Conservation (phyloP, 2,888 invertebrate species). For the Cyaniris semiargus region DNA sequence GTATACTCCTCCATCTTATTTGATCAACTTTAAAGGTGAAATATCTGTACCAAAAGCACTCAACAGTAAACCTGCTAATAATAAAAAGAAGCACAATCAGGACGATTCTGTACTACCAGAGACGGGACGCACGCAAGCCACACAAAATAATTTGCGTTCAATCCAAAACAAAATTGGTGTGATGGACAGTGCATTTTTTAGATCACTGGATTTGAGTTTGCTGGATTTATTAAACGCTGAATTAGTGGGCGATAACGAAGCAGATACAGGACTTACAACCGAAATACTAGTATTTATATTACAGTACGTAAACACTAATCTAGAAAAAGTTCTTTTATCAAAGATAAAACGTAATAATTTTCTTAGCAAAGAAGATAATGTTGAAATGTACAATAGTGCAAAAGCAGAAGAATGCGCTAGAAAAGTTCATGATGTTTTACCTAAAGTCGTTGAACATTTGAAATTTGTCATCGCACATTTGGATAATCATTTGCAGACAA, state of each 20-base stretch:
- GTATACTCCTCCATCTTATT: slow-evolving; percentile 65
- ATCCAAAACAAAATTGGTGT: slow-evolving; percentile 56
- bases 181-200: slow-evolving; percentile 55
- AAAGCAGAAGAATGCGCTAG: slow-evolving; percentile 64
- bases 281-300: slow-evolving; percentile 61
- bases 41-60: slow-evolving; percentile 49
- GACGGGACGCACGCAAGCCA: slow-evolving; percentile 60
- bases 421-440: slow-evolving; percentile 54
- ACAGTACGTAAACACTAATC: slow-evolving; percentile 55
- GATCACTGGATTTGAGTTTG: slow-evolving; percentile 59
- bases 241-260: slow-evolving; percentile 51
- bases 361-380: slow-evolving; percentile 56
- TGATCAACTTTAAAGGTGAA: slow-evolving; percentile 52
- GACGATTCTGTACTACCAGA: slow-evolving; percentile 64
- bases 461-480: slow-evolving; percentile 54
- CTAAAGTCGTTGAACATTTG: slow-evolving; percentile 61
- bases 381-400: slow-evolving; percentile 53
- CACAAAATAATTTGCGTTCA: slow-evolving; percentile 52
- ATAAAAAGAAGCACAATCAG: slow-evolving; percentile 49
- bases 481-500: slow-evolving; percentile 49
- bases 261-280: slow-evolving; percentile 54
- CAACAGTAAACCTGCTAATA: slow-evolving; percentile 50
- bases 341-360: slow-evolving; percentile 67
- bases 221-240: slow-evolving; percentile 59
- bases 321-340: slow-evolving; percentile 60